Conservation (phyloP, 2,113 vertebrate genomes). For the pig (Sus scrofa) region DNA sequence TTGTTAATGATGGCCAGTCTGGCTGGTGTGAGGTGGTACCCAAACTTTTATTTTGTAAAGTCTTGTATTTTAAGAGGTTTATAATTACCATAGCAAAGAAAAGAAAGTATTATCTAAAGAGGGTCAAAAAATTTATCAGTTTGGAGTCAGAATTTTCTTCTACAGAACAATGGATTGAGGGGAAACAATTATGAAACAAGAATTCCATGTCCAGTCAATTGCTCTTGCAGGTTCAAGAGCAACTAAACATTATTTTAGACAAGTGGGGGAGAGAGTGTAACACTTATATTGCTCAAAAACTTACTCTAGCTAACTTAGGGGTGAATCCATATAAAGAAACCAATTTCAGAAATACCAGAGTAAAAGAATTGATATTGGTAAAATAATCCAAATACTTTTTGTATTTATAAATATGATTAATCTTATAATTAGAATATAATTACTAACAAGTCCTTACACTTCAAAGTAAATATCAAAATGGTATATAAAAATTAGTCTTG, state of each 20-base stretch:
- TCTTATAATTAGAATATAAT: not conserved
- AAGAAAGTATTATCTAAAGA: not conserved
- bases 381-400: not conserved
- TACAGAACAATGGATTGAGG: not conserved
- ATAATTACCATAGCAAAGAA: not conserved
- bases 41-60: not conserved
- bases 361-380: not conserved
- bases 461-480: constrained; percentile 37
- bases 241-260: constrained; percentile 11
- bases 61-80: constrained; percentile 28
- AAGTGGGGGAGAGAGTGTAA: not conserved
- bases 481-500: constrained; percentile 12
- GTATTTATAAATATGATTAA: not conserved
- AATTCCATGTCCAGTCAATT: not conserved
- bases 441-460: not conserved
- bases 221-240: not conserved
- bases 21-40: too few species aligned
- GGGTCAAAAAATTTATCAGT: not conserved
- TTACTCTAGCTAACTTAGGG: not conserved
- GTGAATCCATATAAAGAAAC: not conserved
- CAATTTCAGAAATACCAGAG: not conserved
- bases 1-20: too few species aligned
- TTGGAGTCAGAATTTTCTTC: constrained; percentile 14
- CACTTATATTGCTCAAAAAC: not conserved
- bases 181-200: constrained; percentile 16